Base-by-base conservation (phyloP, 2,797 vertebrate genomes). In the Cyclopterus lumpus region DNA sequence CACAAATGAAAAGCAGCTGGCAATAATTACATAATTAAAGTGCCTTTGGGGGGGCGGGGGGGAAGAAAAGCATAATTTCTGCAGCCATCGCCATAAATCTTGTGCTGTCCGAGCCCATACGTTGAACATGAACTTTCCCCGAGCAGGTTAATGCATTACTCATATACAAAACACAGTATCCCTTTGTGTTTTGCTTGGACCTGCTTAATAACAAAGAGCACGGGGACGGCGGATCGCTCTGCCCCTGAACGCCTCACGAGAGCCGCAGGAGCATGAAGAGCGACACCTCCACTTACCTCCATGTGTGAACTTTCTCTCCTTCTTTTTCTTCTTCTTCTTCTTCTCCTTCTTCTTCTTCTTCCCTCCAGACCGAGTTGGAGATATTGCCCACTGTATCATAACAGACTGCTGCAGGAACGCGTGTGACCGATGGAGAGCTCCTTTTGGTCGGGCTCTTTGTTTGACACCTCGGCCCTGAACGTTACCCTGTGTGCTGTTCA, bases 11-110 rank as follows among this genome's bases (percentile, higher is more conserved):
- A 97, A 97, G 92, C 97, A 98, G 96, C 96, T 98, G 97, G 93
- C 93, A 97, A 95, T 97, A 97, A 99, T 99, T 99, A 98, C 95
- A 97, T 97, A 97, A 96, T 98, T 97, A 97, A 97, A 97, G 95
- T 95, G 95, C 96, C 95, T 96, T 95, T 95, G 18, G 20, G 44
- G 44, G 42, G 40, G 14, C 4, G 40, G 94, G 97, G 94, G 93
- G 94, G 86, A 95, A 96, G 95, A 93, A 95, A 96, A 96, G 96
- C 96, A 97, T 98, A 96, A 99, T 99, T 99, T 97, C 95, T 96
- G 91, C 89, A 95, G 95, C 94, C 94, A 95, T 97, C 83, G 95
- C 94, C 96, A 99, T 99, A 99, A 99, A 99, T 99, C 98, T 99
- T 99, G 90, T 72, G 96, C 97, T 99, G 98, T 99, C 97, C 61